Evolutionary conservation across 2,797 vertebrate genomes (phyloP).

Genomic region (Sylvia borin): DNA sequence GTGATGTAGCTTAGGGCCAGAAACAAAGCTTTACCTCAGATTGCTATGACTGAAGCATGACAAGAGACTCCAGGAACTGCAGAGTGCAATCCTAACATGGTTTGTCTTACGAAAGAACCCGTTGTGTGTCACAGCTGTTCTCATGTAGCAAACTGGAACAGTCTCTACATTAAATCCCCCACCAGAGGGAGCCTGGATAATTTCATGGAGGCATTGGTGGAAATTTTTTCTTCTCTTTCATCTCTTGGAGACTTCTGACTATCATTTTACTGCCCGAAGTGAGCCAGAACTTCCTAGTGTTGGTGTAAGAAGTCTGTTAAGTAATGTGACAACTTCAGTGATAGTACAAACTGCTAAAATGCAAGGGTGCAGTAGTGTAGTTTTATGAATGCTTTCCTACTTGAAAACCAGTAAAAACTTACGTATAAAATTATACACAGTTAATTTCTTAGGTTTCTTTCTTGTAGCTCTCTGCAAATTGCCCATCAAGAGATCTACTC

Average conservation of each 20-base stretch:
- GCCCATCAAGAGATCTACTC: not conserved
- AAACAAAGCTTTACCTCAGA: not conserved
- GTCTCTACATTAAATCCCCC: not conserved
- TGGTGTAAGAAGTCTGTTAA: not conserved
- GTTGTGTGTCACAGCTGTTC: not conserved
- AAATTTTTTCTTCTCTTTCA: not conserved
- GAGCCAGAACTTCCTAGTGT: not conserved
- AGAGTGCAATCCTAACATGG: not conserved
- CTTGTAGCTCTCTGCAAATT: not conserved
- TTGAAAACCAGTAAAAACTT: not conserved
- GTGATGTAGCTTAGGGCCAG: not conserved
- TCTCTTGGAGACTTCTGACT: not conserved
- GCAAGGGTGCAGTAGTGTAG: not conserved
- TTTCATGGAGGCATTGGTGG: not conserved
- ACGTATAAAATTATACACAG: not conserved
- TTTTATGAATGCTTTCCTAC: not conserved
- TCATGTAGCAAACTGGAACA: not conserved
- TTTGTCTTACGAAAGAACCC: not conserved
- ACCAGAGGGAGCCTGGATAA: conserved; percentile 57
- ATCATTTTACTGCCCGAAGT: not conserved
- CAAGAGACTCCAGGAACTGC: not conserved
- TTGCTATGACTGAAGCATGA: not conserved
- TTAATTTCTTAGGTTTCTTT: not conserved
- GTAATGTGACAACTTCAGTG: not conserved
- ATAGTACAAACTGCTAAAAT: not conserved